Evolutionary conservation across 2,888 invertebrate genomes (phyloP), one percentile per base, ranked within the genome.

Genomic region (Tenthredo livida): DNA sequence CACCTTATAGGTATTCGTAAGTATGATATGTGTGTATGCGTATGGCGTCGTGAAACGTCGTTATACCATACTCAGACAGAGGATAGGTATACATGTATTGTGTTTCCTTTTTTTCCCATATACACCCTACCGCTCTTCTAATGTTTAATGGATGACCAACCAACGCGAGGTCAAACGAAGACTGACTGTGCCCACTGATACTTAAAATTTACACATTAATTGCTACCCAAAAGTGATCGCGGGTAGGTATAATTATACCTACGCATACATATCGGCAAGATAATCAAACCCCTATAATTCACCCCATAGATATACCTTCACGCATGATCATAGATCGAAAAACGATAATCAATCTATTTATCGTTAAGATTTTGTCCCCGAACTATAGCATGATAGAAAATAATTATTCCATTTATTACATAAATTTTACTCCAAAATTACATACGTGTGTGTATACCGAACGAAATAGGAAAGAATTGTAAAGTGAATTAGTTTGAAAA

Each of bases 51-150:
- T 25, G 37, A 29, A 15, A 54, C 29, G 54, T 29, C 29, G 77
- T 17, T 77, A 33, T 29, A 29, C 50, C 54, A 77, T 33, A 29
- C 17, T 50, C 33, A 9, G n/a, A 25, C 12, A 80, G 47, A 77
- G 6, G 54, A 72, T 50, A 50, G 54, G 43, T 50, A 50, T 25
- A 47, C n/a, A n/a, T 77, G 33, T 50, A 50, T 77, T 12, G 33
- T 72, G 40, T n/a, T 40, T 12, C 29, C 12, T 67, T 67, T 40
- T 21, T 21, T 33, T 43, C 12, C 37, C 40, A 73, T 73, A 40
- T 21, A 21, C 21, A 7, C 43, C 37, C 43, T 21, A n/a, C 21
- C 84, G 87, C 87, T 89, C 87, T 90, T 90, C 90, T 85, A 72
- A 83, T 85, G 82, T 85, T 70, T 85, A 84, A 85, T 85, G 84